These are phyloP conservation scores for Drosophila subpulchrella DNA, from an alignment of 1,140 invertebrate species.

Conservation along the genomic window DNA sequence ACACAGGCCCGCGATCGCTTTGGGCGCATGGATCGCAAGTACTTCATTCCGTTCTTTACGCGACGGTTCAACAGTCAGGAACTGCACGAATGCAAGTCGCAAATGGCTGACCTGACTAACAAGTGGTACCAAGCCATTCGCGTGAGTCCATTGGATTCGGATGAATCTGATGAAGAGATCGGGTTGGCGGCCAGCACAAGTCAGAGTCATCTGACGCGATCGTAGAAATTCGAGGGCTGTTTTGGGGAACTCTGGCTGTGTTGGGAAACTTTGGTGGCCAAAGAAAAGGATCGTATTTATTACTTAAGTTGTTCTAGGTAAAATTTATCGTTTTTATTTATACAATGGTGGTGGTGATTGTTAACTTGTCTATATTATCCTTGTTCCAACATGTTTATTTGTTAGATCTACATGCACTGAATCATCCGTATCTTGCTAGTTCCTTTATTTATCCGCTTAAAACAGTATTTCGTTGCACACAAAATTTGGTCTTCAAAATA, in stretches of 20 bases:
- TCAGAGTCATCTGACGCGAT: constrained; percentile 70
- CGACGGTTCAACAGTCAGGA: constrained; percentile 97
- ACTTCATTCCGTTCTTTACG: constrained; percentile 98
- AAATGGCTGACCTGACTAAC: constrained; percentile 98
- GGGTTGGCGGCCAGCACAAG: constrained; percentile 74
- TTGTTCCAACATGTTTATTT: constrained; percentile 2
- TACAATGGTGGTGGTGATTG: constrained; percentile 26
- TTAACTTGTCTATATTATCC: constrained; percentile 7
- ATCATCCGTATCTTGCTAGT: constrained; percentile 4
- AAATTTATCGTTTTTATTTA: constrained; percentile 7
- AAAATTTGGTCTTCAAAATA: constrained; percentile 3
- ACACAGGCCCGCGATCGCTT: constrained; percentile 91
- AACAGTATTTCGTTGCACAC: constrained; percentile 54
- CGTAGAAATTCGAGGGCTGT: constrained; percentile 39
- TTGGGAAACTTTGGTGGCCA: constrained; percentile 43
- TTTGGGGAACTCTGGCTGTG: constrained; percentile 21
- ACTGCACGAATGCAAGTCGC: constrained; percentile 96
- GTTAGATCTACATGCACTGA: constrained; percentile 3
- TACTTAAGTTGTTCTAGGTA: constrained; percentile 5
- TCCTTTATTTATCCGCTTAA: constrained; percentile 36
- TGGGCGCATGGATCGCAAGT: constrained; percentile 95
- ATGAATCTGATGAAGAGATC: constrained; percentile 85
- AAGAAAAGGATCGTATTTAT: constrained; percentile 33
- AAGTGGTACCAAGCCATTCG: constrained; percentile 98
- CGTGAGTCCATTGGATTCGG: constrained; percentile 90